Evolutionary conservation across 2,113 vertebrate species (phyloP).

Genomic region (Cavia aperea): DNA sequence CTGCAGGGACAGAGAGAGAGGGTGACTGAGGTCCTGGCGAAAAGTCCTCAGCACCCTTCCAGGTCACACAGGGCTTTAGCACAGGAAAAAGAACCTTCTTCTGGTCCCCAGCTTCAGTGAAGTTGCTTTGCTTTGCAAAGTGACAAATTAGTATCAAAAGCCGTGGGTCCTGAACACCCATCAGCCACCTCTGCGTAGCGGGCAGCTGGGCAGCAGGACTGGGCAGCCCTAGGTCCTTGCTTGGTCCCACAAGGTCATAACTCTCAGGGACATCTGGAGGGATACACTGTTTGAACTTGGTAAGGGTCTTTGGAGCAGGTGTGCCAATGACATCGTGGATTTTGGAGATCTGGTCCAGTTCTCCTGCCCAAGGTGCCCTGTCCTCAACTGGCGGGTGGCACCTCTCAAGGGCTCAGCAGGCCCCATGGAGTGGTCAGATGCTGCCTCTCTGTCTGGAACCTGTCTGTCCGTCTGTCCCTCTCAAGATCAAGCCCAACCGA

Average conservation of each 20-base stretch:
- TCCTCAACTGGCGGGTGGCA: neutral
- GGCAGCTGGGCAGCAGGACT: rapidly evolving
- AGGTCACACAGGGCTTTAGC: rapidly evolving
- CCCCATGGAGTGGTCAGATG: rapidly evolving
- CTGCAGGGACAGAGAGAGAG: neutral
- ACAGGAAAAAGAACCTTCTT: neutral
- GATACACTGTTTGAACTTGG: constrained; percentile 84
- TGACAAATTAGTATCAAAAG: rapidly evolving
- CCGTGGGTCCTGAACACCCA: rapidly evolving
- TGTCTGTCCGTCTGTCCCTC: rapidly evolving
- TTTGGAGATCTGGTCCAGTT: constrained; percentile 88
- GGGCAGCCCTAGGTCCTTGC: neutral
- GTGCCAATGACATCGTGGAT: constrained; percentile 84
- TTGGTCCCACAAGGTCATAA: neutral
- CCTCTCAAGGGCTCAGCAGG: neutral
- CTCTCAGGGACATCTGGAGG: neutral
- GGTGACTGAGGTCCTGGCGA: rapidly evolving
- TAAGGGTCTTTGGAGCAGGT: constrained; percentile 79
- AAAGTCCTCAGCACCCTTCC: rapidly evolving
- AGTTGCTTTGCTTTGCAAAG: neutral
- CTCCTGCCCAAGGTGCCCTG: constrained; percentile 7
- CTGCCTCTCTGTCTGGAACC: neutral
- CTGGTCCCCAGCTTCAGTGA: neutral
- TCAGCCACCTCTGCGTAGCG: rapidly evolving
- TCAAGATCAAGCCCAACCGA: rapidly evolving